phyloP scores from a whole-genome alignment of 2,888 invertebrate genomes.

The Dasysyrphus tricinctus region DNA sequence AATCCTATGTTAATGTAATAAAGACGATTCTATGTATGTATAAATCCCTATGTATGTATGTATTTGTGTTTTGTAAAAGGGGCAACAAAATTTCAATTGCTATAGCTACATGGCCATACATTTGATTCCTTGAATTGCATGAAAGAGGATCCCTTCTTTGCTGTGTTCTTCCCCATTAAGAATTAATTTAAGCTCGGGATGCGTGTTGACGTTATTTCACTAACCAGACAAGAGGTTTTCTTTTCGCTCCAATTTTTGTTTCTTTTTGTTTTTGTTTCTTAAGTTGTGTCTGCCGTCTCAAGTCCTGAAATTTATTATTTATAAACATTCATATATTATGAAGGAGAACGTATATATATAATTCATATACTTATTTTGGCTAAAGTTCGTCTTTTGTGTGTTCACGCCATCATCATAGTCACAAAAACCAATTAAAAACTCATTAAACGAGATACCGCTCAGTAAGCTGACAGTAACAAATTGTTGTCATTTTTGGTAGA shows the following conservation, averaged over 20 bases:
- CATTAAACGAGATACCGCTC: conserved; percentile 73
- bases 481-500: conserved; percentile 74
- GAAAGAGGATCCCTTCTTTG: neutral
- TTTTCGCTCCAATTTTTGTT: neutral
- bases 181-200: conserved; percentile 63
- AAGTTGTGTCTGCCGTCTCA: conserved; percentile 19
- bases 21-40: neutral
- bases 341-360: neutral
- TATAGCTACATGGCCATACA: neutral
- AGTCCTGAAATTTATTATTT: conserved; percentile 29
- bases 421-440: conserved; percentile 75
- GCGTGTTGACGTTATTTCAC: conserved; percentile 61
- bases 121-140: conserved; percentile 11
- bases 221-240: conserved; percentile 16
- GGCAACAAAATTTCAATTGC: neutral
- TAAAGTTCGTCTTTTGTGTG: conserved; percentile 63
- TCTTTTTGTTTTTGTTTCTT: neutral
- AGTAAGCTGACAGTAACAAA: conserved; percentile 74
- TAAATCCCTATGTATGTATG: neutral
- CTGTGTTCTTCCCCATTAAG: conserved; percentile 41
- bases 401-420: conserved; percentile 60
- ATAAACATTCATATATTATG: conserved; percentile 18
- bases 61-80: neutral
- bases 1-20: conserved; percentile 24
- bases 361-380: conserved; percentile 49